Percentiles rank a stretch among this genome's conserved stretches.
These are phyloP conservation scores for Rattus rattus DNA, from an alignment of 2,113 vertebrate species.

Conservation along the genomic window DNA sequence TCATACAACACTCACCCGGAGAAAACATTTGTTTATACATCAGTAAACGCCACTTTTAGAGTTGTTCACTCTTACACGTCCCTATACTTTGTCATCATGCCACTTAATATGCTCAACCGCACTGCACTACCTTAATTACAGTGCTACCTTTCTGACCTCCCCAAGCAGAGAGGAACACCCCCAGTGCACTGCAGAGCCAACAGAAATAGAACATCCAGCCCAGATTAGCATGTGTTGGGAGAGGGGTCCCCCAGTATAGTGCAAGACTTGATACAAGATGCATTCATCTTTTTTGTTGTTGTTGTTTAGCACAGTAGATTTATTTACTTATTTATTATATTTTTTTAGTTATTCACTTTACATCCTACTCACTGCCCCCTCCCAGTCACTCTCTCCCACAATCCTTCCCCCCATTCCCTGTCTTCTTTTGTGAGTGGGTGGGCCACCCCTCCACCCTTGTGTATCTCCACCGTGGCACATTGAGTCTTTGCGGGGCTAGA, in stretches of 20 bases:
- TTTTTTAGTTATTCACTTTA: no score
- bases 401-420: no score
- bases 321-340: no score
- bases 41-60: not conserved
- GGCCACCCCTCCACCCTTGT: no score
- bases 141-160: not conserved
- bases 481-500: no score
- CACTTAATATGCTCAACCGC: not conserved
- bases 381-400: no score
- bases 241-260: not conserved
- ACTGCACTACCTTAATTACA: not conserved
- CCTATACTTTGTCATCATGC: not conserved
- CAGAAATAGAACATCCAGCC: not conserved
- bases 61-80: not conserved
- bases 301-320: no score
- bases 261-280: not conserved
- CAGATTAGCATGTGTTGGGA: not conserved
- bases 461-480: no score
- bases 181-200: not conserved
- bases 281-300: not conserved
- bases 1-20: not conserved
- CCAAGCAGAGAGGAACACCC: no score
- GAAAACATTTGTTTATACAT: not conserved
- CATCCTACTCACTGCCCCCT: no score
- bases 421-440: no score